A percentile compares a stretch with the other conserved stretches of the same genome.
Evolutionary conservation across 2,888 invertebrate species (phyloP).

Genomic region (Mythimna impura): DNA sequence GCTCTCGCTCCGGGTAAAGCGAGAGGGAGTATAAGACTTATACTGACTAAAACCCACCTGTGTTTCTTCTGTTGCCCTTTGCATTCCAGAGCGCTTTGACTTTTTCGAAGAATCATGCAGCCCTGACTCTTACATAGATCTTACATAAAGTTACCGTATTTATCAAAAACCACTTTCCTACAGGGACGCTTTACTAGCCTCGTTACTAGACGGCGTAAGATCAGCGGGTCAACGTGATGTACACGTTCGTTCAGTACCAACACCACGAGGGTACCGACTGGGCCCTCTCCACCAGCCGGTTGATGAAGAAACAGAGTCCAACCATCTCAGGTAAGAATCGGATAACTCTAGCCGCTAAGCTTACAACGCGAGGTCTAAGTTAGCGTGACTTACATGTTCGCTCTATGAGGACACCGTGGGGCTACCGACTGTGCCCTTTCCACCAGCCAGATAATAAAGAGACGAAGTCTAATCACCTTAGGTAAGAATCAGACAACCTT

Average conservation of each 20-base stretch:
- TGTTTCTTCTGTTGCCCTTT: no score
- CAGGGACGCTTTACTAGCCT: constrained; percentile 98
- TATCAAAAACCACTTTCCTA: background rate
- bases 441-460: constrained; percentile 98
- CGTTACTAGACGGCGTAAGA: constrained; percentile 98
- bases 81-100: no score
- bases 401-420: constrained; percentile 95
- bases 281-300: constrained; percentile 97
- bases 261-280: constrained; percentile 96
- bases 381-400: constrained; percentile 97
- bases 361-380: background rate
- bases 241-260: constrained; percentile 96
- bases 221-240: constrained; percentile 99
- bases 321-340: constrained; percentile 92
- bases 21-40: no score
- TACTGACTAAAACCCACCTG: no score
- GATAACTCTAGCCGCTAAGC: background rate
- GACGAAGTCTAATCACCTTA: constrained; percentile 97
- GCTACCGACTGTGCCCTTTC: constrained; percentile 96
- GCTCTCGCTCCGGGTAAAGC: no score
- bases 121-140: background rate
- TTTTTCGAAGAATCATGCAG: no score
- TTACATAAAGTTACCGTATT: background rate
- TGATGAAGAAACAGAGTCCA: constrained; percentile 99
- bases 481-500: constrained; percentile 76